Evolutionary conservation across 2,888 invertebrate species (phyloP).

Genomic region (Rhogogaster chlorosoma): DNA sequence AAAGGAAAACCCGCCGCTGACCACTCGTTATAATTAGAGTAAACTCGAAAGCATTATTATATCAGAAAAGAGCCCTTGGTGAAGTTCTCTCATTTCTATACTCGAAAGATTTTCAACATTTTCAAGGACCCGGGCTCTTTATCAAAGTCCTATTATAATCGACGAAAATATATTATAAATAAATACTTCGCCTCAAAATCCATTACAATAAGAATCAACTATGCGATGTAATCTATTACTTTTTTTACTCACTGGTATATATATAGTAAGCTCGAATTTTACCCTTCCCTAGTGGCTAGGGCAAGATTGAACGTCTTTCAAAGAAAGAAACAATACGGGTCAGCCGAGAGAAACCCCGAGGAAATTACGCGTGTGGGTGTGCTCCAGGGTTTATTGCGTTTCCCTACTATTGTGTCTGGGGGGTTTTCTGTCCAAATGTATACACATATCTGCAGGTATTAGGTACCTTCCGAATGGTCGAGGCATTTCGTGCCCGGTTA

Average conservation of each 20-base stretch:
- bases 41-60: not conserved
- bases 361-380: not conserved
- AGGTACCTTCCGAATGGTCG: not conserved
- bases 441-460: not conserved
- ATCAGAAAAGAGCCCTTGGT: not conserved
- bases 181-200: no score
- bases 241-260: not conserved
- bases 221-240: not conserved
- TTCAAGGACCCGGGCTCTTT: no score
- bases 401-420: not conserved
- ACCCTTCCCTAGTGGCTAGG: not conserved
- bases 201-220: no score
- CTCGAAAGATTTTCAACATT: not conserved
- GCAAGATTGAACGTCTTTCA: not conserved
- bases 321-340: constrained; percentile 22
- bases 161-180: no score
- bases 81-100: not conserved
- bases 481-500: not conserved
- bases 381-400: not conserved
- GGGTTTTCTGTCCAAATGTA: not conserved
- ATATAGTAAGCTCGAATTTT: not conserved
- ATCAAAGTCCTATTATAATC: no score
- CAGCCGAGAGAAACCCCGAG: not conserved
- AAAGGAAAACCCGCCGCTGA: not conserved
- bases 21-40: constrained; percentile 22